A percentile compares a stretch with the other conserved stretches of the same genome.
These are phyloP conservation scores for Stegophylla sp. DNA, from an alignment of 2,888 invertebrate species.

Conservation along the genomic window DNA sequence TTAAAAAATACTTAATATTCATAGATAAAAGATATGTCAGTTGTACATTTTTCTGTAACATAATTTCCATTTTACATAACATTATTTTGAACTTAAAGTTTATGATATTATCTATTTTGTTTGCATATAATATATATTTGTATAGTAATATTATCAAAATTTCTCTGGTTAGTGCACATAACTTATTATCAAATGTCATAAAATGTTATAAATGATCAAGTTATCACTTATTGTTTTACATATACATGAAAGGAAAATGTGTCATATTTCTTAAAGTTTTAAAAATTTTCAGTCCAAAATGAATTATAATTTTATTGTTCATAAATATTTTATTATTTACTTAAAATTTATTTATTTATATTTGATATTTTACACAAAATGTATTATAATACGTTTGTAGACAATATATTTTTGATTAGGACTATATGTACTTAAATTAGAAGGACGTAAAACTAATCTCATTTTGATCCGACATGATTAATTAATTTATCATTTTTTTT, in stretches of 20 bases:
- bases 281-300: background rate
- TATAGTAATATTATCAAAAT: background rate
- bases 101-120: background rate
- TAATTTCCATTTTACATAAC: too few relatives aligned
- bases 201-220: background rate
- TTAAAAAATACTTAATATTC: background rate
- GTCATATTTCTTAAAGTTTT: conserved; percentile 27
- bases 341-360: background rate
- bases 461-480: too few relatives aligned
- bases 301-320: background rate
- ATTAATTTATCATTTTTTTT: too few relatives aligned
- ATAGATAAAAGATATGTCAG: background rate
- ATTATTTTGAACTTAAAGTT: background rate
- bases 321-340: conserved; percentile 9
- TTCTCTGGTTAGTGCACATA: background rate
- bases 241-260: conserved; percentile 22
- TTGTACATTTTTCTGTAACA: too few relatives aligned
- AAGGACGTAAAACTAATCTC: too few relatives aligned
- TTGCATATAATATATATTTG: background rate
- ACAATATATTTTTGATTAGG: background rate
- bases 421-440: background rate
- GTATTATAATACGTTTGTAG: background rate
- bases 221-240: background rate
- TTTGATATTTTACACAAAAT: background rate
- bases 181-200: background rate